phyloP scores from a whole-genome alignment of 2,888 invertebrate species.

The Dinocampus coccinellae region DNA sequence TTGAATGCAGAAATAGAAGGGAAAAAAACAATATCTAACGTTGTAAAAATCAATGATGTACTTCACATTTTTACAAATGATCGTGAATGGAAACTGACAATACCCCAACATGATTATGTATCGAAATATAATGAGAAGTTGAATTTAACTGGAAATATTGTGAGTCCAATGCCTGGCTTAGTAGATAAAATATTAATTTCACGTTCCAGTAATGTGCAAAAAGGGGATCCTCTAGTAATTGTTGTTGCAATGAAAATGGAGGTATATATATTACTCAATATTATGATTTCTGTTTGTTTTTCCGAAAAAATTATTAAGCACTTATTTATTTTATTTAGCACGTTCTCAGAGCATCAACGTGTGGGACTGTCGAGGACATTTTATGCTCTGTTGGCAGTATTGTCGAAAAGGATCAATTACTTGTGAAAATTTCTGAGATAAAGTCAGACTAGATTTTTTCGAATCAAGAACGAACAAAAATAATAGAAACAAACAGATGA shows the following conservation, averaged over 20 bases:
- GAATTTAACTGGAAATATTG: conserved; percentile 72
- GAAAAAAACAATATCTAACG: conserved; percentile 64
- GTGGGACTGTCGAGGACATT: conserved; percentile 82
- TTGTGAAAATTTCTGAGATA: conserved; percentile 58
- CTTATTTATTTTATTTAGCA: conserved; percentile 71
- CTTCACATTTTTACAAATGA: conserved; percentile 77
- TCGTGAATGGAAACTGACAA: conserved; percentile 77
- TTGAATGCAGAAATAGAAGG: conserved; percentile 73
- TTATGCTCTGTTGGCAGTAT: conserved; percentile 83
- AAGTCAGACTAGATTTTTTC: not conserved
- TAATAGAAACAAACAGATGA: no score
- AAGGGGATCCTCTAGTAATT: conserved; percentile 91
- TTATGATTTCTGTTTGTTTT: not conserved
- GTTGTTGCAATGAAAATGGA: conserved; percentile 99
- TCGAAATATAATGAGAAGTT: conserved; percentile 67
- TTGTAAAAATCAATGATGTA: conserved; percentile 73
- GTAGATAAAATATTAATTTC: conserved; percentile 90
- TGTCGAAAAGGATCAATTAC: conserved; percentile 79
- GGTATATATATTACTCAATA: conserved; percentile 62
- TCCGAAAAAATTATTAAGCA: not conserved
- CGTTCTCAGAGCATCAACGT: conserved; percentile 86
- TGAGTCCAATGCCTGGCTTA: conserved; percentile 96
- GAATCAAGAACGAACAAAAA: not conserved
- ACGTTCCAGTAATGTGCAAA: conserved; percentile 83
- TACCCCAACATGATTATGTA: conserved; percentile 75